Base-by-base conservation (phyloP, 1,140 invertebrate species). In the Penaeus vannamei region DNA sequence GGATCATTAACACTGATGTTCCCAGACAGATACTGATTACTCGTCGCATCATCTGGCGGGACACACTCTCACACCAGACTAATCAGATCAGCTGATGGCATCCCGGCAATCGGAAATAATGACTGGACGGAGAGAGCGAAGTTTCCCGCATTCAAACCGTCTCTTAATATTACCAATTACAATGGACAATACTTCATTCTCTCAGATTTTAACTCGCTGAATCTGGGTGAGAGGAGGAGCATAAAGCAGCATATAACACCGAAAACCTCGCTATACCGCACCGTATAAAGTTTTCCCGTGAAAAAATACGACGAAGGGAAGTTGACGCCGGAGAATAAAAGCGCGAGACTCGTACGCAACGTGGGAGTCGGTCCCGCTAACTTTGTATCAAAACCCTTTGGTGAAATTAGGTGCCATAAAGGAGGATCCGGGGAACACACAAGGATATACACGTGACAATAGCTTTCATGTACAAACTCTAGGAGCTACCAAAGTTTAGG, bases 401-500 rank as follows among this genome's bases (percentile, higher is more conserved):
- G 53, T 53, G 17, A 53, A 53, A 53, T 10, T 53, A 53, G 53
- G 53, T 53, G 53, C 1, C 53, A 53, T n/a, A 79, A 22, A 29
- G 76, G 76, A 36, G 76, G 22, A 36, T 79, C 17, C 22, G 42
- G 36, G 20, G 19, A 17, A 62, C 32, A 53, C 3, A 23, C 80
- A 42, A 32, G 76, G 26, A 60, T 79, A 64, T 86, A 77, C 80
- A 22, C 26, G 60, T 19, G 76, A 80, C 77, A 86, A 86, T 29
- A 20, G 29, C 42, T 29, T 36, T 76, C 69, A 23, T 76, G 29
- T 76, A 32, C 72, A 76, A 66, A 32, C 66, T 62, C 53, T 64
- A 81, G 72, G 32, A 64, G 60, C 53, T 32, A 76, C 81, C 81
- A 66, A 88, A 69, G 86, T 84, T 80, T 89, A 89, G 76, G 82